Evolutionary conservation across 2,888 invertebrate genomes (phyloP).

Genomic region (Crepidodera aurea): DNA sequence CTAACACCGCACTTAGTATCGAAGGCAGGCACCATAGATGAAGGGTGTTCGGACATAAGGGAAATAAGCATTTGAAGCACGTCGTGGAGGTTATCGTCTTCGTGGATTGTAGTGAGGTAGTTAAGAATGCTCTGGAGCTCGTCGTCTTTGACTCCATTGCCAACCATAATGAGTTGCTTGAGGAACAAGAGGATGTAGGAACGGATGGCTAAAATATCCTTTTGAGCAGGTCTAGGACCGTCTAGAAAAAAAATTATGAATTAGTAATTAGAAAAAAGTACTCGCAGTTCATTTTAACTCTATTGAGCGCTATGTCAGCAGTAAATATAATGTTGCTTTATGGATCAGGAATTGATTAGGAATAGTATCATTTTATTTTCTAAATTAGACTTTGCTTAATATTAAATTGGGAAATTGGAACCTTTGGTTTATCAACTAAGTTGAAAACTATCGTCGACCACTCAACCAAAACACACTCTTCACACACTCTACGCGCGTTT

Average conservation of each 20-base stretch:
- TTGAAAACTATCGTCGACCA: too few species aligned
- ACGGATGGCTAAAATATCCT: constrained; percentile 92
- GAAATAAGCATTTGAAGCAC: constrained; percentile 97
- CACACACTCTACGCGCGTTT: too few species aligned
- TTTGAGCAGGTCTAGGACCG: constrained; percentile 92
- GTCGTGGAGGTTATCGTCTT: constrained; percentile 99
- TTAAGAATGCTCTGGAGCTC: constrained; percentile 98
- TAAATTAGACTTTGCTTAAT: too few species aligned
- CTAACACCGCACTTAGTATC: constrained; percentile 97
- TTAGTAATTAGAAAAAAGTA: constrained; percentile 15
- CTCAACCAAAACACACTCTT: too few species aligned
- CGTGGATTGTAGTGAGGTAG: constrained; percentile 96
- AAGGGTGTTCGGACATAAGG: constrained; percentile 97
- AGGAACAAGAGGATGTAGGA: constrained; percentile 95
- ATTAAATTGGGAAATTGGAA: too few species aligned
- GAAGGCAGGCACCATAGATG: constrained; percentile 98
- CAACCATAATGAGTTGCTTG: constrained; percentile 95
- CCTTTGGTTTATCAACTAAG: too few species aligned
- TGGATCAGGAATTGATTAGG: too few species aligned
- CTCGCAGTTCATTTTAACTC: too few species aligned
- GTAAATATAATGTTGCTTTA: too few species aligned
- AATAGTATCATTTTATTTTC: too few species aligned
- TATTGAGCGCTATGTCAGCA: too few species aligned
- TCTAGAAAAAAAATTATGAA: constrained; percentile 67
- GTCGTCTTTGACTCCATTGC: constrained; percentile 97